Evolutionary conservation across 2,113 vertebrate species (phyloP).

Genomic region (Petrocephalus zakoni): DNA sequence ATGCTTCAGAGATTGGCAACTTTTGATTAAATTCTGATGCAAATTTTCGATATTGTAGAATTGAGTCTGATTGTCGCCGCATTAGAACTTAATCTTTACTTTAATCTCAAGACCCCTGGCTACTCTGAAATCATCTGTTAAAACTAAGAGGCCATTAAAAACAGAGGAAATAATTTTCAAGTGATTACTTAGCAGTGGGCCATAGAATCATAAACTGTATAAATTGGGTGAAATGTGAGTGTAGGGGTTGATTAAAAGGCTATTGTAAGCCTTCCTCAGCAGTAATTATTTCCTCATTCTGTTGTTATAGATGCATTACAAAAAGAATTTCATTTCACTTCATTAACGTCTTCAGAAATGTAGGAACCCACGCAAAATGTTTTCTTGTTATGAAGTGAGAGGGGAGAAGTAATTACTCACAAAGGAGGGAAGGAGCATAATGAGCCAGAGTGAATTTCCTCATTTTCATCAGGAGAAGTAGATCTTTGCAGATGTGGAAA

Average conservation of each 20-base stretch:
- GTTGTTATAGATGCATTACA: conserved; percentile 68
- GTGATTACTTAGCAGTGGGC: conserved; percentile 75
- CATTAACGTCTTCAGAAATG: conserved; percentile 58
- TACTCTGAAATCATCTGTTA: conserved; percentile 56
- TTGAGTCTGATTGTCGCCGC: conserved; percentile 56
- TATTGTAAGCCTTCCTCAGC: conserved; percentile 71
- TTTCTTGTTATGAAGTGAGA: conserved; percentile 43
- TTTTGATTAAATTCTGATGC: conserved; percentile 26
- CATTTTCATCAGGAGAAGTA: conserved; percentile 7
- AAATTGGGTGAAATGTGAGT: conserved; percentile 73
- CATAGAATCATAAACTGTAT: conserved; percentile 70
- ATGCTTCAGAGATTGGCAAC: not conserved
- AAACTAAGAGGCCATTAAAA: conserved; percentile 61
- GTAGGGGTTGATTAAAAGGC: conserved; percentile 72
- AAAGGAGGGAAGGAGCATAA: not conserved
- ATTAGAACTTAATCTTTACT: conserved; percentile 60
- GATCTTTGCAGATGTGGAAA: not conserved
- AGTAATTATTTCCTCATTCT: conserved; percentile 76
- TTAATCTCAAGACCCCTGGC: conserved; percentile 45
- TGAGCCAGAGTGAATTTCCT: not conserved
- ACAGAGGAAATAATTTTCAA: conserved; percentile 68
- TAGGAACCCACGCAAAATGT: not conserved
- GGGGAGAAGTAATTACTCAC: conserved; percentile 47
- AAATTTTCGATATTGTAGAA: conserved; percentile 35
- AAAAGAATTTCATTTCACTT: conserved; percentile 64